These are phyloP conservation scores for Temnopleurus reevesii DNA, from an alignment of 53 echinoderm and acorn worm genomes.

Conservation along the genomic window DNA sequence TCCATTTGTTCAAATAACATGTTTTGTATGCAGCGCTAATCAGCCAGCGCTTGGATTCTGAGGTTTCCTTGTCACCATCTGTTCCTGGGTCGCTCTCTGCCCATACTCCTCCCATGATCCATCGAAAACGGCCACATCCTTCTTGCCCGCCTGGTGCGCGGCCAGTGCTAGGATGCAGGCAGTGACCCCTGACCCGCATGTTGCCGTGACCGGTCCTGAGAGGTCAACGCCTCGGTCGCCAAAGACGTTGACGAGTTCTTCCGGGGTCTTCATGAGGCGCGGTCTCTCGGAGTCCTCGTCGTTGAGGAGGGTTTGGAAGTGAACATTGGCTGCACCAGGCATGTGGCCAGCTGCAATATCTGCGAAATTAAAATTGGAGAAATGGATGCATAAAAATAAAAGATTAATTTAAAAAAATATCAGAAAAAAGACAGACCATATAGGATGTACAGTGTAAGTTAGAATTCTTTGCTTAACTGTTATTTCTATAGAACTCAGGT, in stretches of 20 bases:
- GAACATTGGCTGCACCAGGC: conserved; percentile 72
- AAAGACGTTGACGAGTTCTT: conserved; percentile 70
- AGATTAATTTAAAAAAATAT: too few species aligned
- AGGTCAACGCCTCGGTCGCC: conserved; percentile 74
- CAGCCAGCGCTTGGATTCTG: conserved; percentile 61
- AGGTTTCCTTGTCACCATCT: conserved; percentile 68
- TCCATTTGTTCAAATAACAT: too few species aligned
- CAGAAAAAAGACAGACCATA: too few species aligned
- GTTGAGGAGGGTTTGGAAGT: conserved; percentile 66
- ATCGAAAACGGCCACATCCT: conserved; percentile 79
- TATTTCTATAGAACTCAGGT: too few species aligned
- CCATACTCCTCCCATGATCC: conserved; percentile 92
- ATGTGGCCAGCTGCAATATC: too few species aligned
- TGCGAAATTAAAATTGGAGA: too few species aligned
- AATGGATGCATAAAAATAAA: too few species aligned
- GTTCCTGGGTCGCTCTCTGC: conserved; percentile 61
- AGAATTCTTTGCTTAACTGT: too few species aligned
- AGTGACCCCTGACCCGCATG: conserved; percentile 85
- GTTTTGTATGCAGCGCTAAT: too few species aligned
- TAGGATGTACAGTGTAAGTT: too few species aligned
- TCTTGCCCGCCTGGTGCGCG: conserved; percentile 77
- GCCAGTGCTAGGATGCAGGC: conserved; percentile 83
- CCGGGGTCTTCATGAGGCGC: conserved; percentile 64
- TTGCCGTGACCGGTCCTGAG: conserved; percentile 67
- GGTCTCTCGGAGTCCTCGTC: conserved; percentile 32